Evolutionary conservation across 2,888 invertebrate genomes (phyloP).

Genomic region (Timandra comae): DNA sequence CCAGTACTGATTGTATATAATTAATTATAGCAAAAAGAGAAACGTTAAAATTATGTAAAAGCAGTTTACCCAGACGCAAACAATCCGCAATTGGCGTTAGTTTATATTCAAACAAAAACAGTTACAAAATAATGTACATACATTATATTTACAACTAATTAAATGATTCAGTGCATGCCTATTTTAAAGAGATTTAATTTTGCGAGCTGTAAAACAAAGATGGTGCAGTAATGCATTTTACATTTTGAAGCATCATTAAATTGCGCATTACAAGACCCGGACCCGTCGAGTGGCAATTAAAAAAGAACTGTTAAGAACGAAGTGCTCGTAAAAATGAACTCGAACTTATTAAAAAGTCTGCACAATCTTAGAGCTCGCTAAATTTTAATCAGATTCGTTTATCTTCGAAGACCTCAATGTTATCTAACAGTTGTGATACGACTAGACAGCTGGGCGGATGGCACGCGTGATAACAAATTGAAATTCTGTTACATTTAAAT

Average conservation of each 20-base stretch:
- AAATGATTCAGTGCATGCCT: slow-evolving; percentile 23
- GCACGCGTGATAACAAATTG: no score
- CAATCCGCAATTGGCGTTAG: no score
- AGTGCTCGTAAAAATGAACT: slow-evolving; percentile 65
- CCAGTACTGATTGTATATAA: no score
- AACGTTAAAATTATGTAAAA: no score
- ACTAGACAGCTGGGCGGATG: no score
- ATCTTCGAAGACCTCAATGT: slow-evolving; percentile 35
- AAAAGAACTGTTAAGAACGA: slow-evolving; percentile 69
- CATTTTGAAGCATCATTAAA: slow-evolving; percentile 74
- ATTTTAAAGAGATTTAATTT: slow-evolving; percentile 38
- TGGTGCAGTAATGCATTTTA: slow-evolving; percentile 71
- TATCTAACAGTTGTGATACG: slow-evolving; percentile 30
- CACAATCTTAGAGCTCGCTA: slow-evolving; percentile 49
- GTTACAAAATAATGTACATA: background rate
- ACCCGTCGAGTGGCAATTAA: slow-evolving; percentile 68
- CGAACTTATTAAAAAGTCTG: slow-evolving; percentile 69
- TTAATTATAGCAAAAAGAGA: no score
- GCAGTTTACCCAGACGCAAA: no score
- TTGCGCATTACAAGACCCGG: slow-evolving; percentile 62
- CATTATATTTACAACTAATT: background rate
- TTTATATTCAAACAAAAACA: background rate
- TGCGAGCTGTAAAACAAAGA: slow-evolving; percentile 58
- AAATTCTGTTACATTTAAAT: no score
- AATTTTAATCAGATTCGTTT: slow-evolving; percentile 55